These are phyloP conservation scores for Netelia fuscicornis DNA, from an alignment of 2,888 invertebrate genomes.

Conservation along the genomic window DNA sequence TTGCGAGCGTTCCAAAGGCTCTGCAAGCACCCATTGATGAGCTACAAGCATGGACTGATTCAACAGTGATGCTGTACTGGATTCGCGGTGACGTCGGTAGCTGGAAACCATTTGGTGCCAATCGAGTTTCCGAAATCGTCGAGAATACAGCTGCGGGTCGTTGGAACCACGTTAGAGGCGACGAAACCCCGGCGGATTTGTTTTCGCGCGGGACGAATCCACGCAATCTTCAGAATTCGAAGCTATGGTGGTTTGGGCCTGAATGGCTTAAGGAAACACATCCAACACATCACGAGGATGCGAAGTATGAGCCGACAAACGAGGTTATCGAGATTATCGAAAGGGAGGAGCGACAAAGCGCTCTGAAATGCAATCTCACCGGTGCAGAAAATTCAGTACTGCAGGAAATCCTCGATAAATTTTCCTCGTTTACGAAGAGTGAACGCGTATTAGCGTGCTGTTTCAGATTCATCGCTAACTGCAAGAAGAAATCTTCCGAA, in stretches of 20 bases:
- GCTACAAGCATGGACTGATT: constrained; percentile 67
- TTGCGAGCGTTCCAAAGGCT: not conserved
- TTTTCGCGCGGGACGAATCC: constrained; percentile 69
- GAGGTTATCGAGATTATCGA: not conserved
- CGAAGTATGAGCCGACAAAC: not conserved
- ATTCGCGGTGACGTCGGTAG: constrained; percentile 61
- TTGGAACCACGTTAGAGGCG: constrained; percentile 69
- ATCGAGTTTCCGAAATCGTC: constrained; percentile 68
- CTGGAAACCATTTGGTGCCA: constrained; percentile 69
- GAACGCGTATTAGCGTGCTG: constrained; percentile 29
- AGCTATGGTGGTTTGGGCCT: constrained; percentile 73
- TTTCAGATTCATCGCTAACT: constrained; percentile 14
- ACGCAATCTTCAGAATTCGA: constrained; percentile 44
- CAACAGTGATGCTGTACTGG: constrained; percentile 69
- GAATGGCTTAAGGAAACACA: constrained; percentile 29
- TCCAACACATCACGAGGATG: not conserved
- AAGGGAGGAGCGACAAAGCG: not conserved
- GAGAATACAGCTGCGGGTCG: constrained; percentile 54
- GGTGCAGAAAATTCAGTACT: not conserved
- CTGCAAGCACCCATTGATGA: constrained; percentile 18
- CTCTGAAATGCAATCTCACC: not conserved
- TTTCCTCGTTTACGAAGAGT: constrained; percentile 23
- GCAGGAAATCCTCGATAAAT: constrained; percentile 14
- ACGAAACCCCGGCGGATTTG: constrained; percentile 72
- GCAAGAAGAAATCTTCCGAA: not conserved